A percentile compares a stretch with the other conserved stretches of the same genome.
Evolutionary conservation across 2,113 vertebrate genomes (phyloP).

Genomic region (Tragelaphus scriptus): DNA sequence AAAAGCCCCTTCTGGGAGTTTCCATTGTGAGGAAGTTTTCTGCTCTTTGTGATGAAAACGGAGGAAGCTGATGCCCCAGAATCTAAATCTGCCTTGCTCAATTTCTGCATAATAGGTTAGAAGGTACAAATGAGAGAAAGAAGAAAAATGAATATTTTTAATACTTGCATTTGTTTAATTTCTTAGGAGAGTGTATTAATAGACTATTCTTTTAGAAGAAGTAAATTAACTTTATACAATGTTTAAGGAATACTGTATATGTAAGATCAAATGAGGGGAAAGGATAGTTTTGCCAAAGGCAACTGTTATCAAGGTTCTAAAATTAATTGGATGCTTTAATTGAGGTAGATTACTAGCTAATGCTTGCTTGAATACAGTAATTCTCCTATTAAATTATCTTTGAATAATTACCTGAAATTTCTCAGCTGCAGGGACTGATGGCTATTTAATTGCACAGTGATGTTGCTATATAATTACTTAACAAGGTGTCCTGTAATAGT

Average conservation of each 20-base stretch:
- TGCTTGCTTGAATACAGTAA: conserved; percentile 91
- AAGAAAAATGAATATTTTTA: background rate
- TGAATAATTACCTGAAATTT: conserved; percentile 92
- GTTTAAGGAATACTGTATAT: conserved; percentile 78
- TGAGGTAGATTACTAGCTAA: conserved; percentile 91
- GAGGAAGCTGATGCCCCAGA: background rate
- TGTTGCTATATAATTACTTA: conserved; percentile 90
- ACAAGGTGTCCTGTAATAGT: conserved; percentile 91
- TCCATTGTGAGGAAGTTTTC: background rate
- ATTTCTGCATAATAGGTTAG: background rate
- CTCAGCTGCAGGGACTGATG: conserved; percentile 89
- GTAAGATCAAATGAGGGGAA: conserved; percentile 74
- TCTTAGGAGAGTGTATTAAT: conserved; percentile 52
- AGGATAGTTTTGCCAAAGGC: conserved; percentile 84
- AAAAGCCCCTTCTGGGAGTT: background rate
- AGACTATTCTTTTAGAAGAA: conserved; percentile 64
- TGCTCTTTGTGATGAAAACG: background rate
- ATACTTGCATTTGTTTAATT: conserved; percentile 51
- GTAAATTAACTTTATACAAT: conserved; percentile 71
- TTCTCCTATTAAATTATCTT: conserved; percentile 93
- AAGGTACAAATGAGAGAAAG: background rate
- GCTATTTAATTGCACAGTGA: conserved; percentile 89
- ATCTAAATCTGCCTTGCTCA: background rate
- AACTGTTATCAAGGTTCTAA: conserved; percentile 87
- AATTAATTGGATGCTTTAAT: conserved; percentile 90